phyloP scores from a whole-genome alignment of 2,797 vertebrate genomes.

The Calcarius lapponicus region DNA sequence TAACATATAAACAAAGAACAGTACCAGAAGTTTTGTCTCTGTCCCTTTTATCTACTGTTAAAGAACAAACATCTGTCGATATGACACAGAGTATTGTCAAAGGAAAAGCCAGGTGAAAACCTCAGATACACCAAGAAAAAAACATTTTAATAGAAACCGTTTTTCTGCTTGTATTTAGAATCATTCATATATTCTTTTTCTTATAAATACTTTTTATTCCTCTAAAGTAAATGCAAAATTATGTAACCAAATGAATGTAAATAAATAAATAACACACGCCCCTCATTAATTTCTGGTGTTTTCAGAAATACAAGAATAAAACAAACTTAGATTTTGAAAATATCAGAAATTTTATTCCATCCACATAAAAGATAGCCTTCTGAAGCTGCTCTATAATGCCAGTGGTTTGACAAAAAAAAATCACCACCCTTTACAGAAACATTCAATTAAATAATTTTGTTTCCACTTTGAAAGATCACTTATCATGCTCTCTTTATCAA shows the following conservation, averaged over 20 bases:
- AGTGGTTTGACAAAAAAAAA: neutral
- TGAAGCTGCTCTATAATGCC: neutral
- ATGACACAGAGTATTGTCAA: neutral
- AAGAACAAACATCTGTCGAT: neutral
- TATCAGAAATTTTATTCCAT: neutral
- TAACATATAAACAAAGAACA: neutral
- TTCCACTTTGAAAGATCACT: conserved; percentile 2
- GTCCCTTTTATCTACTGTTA: neutral
- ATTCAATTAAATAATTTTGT: conserved; percentile 31
- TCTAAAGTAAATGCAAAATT: neutral
- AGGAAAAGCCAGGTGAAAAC: neutral
- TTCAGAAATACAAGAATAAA: neutral
- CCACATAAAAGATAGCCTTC: neutral
- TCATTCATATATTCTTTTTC: neutral
- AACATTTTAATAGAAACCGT: neutral
- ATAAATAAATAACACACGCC: neutral
- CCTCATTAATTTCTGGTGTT: neutral
- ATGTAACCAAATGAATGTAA: neutral
- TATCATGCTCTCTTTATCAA: neutral
- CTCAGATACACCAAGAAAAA: neutral
- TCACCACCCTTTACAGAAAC: neutral
- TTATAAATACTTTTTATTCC: neutral
- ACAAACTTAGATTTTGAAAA: neutral
- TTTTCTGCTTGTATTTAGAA: neutral
- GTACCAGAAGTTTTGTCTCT: neutral